A percentile compares a stretch with the other conserved stretches of the same genome.
Conservation (phyloP, 2,888 invertebrate genomes). For the Crocallis elinguaria region DNA sequence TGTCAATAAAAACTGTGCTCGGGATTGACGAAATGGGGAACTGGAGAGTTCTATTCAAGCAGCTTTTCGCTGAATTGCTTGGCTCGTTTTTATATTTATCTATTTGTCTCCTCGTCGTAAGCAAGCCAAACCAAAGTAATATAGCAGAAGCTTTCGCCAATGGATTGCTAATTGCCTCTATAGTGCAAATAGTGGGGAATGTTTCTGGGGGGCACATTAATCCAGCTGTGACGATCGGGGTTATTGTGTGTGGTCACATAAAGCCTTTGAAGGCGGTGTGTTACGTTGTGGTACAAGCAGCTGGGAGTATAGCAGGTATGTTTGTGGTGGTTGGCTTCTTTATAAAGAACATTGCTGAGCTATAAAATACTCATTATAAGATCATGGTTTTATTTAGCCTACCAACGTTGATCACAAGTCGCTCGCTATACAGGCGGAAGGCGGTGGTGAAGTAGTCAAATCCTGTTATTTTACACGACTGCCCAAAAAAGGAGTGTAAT, state of each 20-base stretch:
- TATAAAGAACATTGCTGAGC: too few species aligned
- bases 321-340: too few species aligned
- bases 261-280: constrained; percentile 45
- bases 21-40: constrained; percentile 42
- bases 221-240: constrained; percentile 49
- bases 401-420: too few species aligned
- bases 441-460: too few species aligned
- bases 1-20: constrained; percentile 25
- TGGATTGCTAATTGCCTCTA: constrained; percentile 40
- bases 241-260: constrained; percentile 44
- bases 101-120: constrained; percentile 37
- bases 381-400: too few species aligned
- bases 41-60: constrained; percentile 32
- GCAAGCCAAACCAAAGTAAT: constrained; percentile 1
- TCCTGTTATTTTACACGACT: too few species aligned
- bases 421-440: too few species aligned
- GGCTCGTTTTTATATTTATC: constrained; percentile 44
- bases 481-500: too few species aligned
- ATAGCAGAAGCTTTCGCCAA: constrained; percentile 37
- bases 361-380: too few species aligned
- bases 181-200: constrained; percentile 46
- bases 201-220: constrained; percentile 52
- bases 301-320: constrained; percentile 46
- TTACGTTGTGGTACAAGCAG: constrained; percentile 43
- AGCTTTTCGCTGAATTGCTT: constrained; percentile 46